These are phyloP conservation scores for Silurus asotus DNA, from an alignment of 2,113 vertebrate genomes.

Conservation along the genomic window DNA sequence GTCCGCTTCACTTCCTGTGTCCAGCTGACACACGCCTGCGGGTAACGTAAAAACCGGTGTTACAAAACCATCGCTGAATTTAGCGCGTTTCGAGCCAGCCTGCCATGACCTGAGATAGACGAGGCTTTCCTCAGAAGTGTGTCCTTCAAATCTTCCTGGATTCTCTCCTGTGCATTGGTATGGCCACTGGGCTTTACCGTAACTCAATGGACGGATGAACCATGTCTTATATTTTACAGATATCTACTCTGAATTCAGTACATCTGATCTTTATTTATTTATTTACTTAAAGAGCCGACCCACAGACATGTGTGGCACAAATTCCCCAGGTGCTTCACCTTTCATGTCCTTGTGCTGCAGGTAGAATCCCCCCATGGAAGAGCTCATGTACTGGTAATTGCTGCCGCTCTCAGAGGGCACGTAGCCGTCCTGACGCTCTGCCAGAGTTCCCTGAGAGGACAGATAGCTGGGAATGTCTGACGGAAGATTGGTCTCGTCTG, in stretches of 20 bases:
- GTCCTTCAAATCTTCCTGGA: too few species aligned
- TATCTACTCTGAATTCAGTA: too few species aligned
- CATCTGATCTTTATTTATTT: too few species aligned
- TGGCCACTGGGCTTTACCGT: too few species aligned
- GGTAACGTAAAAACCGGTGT: conserved; percentile 38
- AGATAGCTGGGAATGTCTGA: conserved; percentile 94
- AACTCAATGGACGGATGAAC: too few species aligned
- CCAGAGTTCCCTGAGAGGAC: conserved; percentile 92
- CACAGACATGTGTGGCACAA: not conserved
- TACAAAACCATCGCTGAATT: not conserved
- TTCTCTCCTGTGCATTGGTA: too few species aligned
- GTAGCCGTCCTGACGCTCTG: conserved; percentile 90
- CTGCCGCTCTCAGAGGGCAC: conserved; percentile 88
- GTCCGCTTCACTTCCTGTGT: conserved; percentile 86
- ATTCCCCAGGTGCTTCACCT: conserved; percentile 65
- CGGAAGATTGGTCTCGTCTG: conserved; percentile 95
- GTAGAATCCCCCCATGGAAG: conserved; percentile 84
- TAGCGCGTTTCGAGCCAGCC: not conserved
- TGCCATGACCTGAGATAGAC: not conserved
- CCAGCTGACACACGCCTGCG: conserved; percentile 83
- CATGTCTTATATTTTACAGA: too few species aligned
- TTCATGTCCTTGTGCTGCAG: conserved; percentile 83
- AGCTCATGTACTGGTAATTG: conserved; percentile 85
- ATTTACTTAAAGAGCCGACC: not conserved
- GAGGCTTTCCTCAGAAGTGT: not conserved